Evolutionary conservation across 2,797 vertebrate species (phyloP), one percentile per base, ranked within the genome.

Genomic region (Enteromius fasciolatus): DNA sequence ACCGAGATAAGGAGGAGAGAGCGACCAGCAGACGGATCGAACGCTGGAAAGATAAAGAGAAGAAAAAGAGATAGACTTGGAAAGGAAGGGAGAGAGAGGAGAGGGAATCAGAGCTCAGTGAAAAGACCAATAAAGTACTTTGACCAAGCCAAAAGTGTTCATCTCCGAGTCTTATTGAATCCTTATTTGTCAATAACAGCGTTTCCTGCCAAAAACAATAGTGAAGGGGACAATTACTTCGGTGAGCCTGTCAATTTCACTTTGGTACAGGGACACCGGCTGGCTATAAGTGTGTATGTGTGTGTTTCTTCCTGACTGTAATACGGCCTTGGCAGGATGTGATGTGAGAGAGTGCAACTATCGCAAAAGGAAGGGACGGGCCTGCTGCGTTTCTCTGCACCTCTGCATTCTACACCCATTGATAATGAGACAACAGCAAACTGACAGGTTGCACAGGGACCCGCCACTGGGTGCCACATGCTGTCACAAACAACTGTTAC

Each of bases 141-240:
- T 91, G 92, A 93, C 91, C 90, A 88, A 82, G 80, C 88, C 87
- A 89, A 68, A 88, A 87, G 90, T 90, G 88, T 90, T 94, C 92
- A 94, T 94, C 93, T 93, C 92, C 91, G 89, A 89, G 83, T 86
- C 89, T 92, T 92, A 94, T 92, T 92, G 92, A 93, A 94, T 93
- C 90, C 89, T 89, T 92, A 91, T 93, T 92, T 92, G 91, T 93
- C 93, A 89, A 94, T 94, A 94, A 93, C 91, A 92, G 92, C 92
- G 94, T 94, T 94, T 94, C 92, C 92, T 94, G 92, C 91, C 91
- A 93, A 93, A 94, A 91, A 92, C 92, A 94, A 93, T 91, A 91
- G 92, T 91, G 91, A 90, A 90, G 90, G 90, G 92, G 92, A 91
- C 93, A 93, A 93, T 94, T 93, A 94, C 92, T 93, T 89, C 90